Conservation (phyloP, 2,797 vertebrate genomes). For the Falco columbarius region DNA sequence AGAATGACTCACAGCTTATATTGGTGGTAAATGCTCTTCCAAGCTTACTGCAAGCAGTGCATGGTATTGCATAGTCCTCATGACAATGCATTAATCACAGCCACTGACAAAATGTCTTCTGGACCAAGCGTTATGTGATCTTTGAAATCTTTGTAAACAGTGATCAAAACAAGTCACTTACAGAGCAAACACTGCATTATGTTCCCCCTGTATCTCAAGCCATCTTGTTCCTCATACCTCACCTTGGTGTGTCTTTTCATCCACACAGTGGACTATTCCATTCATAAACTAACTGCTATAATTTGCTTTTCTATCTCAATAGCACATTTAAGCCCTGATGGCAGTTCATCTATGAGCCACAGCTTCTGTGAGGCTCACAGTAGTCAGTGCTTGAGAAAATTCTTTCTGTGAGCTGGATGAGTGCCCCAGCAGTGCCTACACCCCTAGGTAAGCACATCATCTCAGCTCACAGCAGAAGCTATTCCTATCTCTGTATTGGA, state of each 20-base stretch:
- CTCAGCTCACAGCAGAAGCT: constrained; percentile 17
- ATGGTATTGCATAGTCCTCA: neutral
- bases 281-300: neutral
- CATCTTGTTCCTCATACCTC: neutral
- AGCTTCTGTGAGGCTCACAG: neutral
- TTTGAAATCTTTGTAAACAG: neutral
- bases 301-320: neutral
- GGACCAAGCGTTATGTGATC: neutral
- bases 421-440: neutral
- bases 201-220: neutral
- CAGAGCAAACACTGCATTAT: neutral
- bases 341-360: neutral
- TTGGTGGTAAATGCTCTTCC: neutral
- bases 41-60: neutral
- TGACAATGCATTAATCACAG: neutral
- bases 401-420: neutral
- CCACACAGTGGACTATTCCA: neutral
- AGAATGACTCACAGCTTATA: neutral
- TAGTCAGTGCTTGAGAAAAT: neutral
- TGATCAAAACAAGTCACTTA: neutral
- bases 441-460: constrained; percentile 18
- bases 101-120: neutral
- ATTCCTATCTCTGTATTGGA: constrained; percentile 27
- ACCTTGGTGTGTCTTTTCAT: neutral
- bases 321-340: neutral